Evolutionary conservation across 2,797 vertebrate genomes (phyloP).

Genomic region (Cyprinella venusta): DNA sequence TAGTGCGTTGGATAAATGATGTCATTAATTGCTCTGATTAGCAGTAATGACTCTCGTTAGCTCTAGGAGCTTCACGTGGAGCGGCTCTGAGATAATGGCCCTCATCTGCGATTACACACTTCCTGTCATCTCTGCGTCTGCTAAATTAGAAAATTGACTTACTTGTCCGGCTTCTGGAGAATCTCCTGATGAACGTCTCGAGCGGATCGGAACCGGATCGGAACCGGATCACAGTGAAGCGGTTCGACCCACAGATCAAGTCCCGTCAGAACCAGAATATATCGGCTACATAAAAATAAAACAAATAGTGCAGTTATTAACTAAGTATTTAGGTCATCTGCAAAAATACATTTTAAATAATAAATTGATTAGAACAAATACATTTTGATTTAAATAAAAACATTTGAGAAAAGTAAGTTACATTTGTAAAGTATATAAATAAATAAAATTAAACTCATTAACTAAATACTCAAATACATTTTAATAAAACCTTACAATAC

Average conservation of each 20-base stretch:
- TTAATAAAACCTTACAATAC: too few species aligned
- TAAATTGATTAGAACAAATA: neutral
- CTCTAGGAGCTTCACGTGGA: conserved; percentile 95
- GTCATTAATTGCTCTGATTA: conserved; percentile 97
- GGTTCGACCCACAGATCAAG: neutral
- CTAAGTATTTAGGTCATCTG: too few species aligned
- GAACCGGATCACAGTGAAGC: neutral
- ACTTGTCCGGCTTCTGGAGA: conserved; percentile 81
- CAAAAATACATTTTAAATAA: neutral
- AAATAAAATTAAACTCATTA: too few species aligned
- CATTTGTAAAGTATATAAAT: too few species aligned
- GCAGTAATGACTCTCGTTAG: conserved; percentile 93
- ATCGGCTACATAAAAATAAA: too few species aligned
- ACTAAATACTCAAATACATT: too few species aligned
- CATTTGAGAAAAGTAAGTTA: too few species aligned
- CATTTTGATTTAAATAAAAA: too few species aligned
- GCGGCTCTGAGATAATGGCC: conserved; percentile 89
- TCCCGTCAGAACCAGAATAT: too few species aligned
- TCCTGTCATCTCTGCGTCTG: conserved; percentile 90
- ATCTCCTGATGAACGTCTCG: neutral
- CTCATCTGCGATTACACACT: conserved; percentile 88
- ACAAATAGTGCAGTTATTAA: too few species aligned
- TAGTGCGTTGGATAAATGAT: conserved; percentile 97
- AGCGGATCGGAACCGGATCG: too few species aligned
- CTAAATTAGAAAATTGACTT: conserved; percentile 95